A percentile compares a stretch with the other conserved stretches of the same genome.
These are phyloP conservation scores for Drosophila cognata DNA, from an alignment of 2,888 invertebrate genomes.

Conservation along the genomic window DNA sequence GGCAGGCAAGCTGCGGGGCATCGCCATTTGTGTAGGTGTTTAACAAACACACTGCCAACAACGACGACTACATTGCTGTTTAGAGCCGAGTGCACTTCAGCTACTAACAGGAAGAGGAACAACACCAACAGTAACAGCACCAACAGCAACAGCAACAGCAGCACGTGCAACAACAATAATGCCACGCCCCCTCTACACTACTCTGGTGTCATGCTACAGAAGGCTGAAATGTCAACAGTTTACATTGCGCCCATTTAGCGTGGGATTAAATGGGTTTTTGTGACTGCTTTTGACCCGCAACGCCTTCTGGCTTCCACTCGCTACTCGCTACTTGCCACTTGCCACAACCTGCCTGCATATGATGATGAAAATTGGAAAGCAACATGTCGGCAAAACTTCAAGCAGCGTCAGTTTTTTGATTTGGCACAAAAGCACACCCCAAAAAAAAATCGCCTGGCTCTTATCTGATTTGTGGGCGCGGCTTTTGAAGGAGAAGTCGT, in stretches of 20 bases:
- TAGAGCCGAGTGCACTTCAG: slow-evolving; percentile 69
- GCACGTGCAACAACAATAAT: slow-evolving; percentile 62
- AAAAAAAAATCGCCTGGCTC: slow-evolving; percentile 51
- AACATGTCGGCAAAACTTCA: slow-evolving; percentile 67
- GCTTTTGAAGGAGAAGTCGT: slow-evolving; percentile 16
- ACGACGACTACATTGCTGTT: slow-evolving; percentile 59
- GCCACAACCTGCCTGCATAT: slow-evolving; percentile 29
- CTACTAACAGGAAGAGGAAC: slow-evolving; percentile 24
- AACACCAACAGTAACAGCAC: slow-evolving; percentile 21
- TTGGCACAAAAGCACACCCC: slow-evolving; percentile 13
- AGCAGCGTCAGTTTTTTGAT: slow-evolving; percentile 50
- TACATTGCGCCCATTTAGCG: slow-evolving; percentile 77
- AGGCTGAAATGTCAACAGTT: slow-evolving; percentile 79
- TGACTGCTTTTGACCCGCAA: slow-evolving; percentile 60
- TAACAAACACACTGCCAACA: slow-evolving; percentile 66
- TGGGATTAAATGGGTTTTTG: slow-evolving; percentile 77
- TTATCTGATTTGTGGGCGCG: slow-evolving; percentile 74
- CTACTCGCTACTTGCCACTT: slow-evolving; percentile 2
- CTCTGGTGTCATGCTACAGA: slow-evolving; percentile 62
- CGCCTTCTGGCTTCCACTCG: not conserved
- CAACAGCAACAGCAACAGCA: slow-evolving; percentile 29
- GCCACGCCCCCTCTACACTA: slow-evolving; percentile 21
- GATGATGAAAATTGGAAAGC: slow-evolving; percentile 68
- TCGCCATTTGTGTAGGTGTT: slow-evolving; percentile 73
- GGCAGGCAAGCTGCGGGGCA: not conserved